Percentiles rank a stretch among this genome's conserved stretches.
Conservation (phyloP, 2,888 invertebrate genomes). For the Syritta pipiens region DNA sequence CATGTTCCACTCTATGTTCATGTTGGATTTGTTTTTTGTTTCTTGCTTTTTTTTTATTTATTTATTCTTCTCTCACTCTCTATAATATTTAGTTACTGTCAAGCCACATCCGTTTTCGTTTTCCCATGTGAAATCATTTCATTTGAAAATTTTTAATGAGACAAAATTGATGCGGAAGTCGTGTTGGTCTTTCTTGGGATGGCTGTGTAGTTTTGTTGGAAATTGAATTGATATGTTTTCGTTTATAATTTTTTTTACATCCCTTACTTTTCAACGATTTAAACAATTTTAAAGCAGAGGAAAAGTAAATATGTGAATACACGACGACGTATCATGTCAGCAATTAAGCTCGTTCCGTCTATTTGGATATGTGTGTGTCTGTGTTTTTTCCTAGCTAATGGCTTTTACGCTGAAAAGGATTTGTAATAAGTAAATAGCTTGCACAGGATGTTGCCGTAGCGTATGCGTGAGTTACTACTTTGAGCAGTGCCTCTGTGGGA, state of each 20-base stretch:
- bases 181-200: conserved; percentile 5
- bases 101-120: conserved; percentile 19
- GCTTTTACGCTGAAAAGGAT: conserved; percentile 14
- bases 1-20: conserved; percentile 9
- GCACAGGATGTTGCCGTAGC: conserved; percentile 17
- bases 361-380: no score
- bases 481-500: conserved; percentile 5
- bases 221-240: not conserved
- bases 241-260: not conserved
- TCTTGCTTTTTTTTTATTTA: conserved; percentile 3
- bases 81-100: conserved; percentile 4
- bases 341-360: conserved; percentile 11
- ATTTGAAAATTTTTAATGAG: conserved; percentile 45
- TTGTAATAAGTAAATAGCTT: conserved; percentile 40
- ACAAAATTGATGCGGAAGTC: conserved; percentile 36
- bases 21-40: conserved; percentile 2
- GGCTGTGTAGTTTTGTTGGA: not conserved
- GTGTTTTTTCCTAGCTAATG: conserved; percentile 34
- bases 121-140: conserved; percentile 31
- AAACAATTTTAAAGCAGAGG: conserved; percentile 24
- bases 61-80: no score
- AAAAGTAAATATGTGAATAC: conserved; percentile 5
- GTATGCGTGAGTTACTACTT: conserved; percentile 23
- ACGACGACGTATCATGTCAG: conserved; percentile 16
- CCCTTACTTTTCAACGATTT: conserved; percentile 8